Evolutionary conservation across 2,113 vertebrate genomes (phyloP).

Genomic region (Paradoxurus hermaphroditus): DNA sequence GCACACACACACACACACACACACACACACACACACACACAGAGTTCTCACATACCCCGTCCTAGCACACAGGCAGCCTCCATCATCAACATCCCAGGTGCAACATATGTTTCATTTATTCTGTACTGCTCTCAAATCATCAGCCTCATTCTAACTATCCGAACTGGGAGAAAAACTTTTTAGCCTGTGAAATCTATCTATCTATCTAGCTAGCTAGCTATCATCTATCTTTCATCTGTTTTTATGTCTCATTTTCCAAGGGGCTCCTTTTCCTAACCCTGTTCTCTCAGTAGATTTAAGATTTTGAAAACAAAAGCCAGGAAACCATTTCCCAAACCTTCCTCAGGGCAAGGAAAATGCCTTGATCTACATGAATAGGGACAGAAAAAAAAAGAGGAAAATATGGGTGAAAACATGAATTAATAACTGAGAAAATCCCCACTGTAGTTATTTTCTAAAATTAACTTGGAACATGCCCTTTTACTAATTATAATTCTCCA

Average conservation of each 20-base stretch:
- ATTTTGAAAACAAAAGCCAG: background rate
- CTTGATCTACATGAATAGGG: background rate
- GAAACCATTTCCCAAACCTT: background rate
- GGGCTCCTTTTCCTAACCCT: background rate
- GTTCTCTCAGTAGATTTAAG: background rate
- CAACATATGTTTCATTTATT: background rate
- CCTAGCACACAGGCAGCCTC: too few species aligned
- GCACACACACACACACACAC: too few species aligned
- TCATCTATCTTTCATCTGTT: background rate
- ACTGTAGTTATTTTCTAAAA: background rate
- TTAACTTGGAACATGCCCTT: background rate
- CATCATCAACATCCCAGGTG: background rate
- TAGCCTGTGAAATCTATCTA: background rate
- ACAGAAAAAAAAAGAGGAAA: background rate
- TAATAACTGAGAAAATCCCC: background rate
- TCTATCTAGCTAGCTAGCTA: too few species aligned
- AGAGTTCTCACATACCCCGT: background rate
- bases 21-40: too few species aligned
- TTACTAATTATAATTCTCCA: background rate
- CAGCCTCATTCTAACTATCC: background rate
- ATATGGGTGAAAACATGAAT: background rate
- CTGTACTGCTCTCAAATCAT: background rate
- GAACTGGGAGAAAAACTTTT: background rate
- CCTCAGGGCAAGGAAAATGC: background rate
- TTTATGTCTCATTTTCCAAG: background rate